These are phyloP conservation scores for Elachura formosa DNA, from an alignment of 2,113 vertebrate genomes.

Conservation along the genomic window DNA sequence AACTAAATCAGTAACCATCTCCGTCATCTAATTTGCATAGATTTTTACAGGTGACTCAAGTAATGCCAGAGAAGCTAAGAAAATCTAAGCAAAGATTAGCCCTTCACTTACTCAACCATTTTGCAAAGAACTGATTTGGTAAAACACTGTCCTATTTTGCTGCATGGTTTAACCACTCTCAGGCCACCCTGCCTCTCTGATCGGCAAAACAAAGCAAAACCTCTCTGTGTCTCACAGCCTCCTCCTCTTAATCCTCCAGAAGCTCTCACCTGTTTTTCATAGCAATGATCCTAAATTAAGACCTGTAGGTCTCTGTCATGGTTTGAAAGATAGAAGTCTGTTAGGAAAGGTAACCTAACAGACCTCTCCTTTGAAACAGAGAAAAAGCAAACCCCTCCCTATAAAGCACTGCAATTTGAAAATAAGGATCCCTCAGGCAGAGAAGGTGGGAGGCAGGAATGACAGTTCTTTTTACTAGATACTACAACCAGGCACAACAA, in stretches of 20 bases:
- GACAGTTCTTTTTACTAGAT: no score
- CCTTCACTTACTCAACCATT: background rate
- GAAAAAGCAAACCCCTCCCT: no score
- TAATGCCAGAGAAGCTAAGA: background rate
- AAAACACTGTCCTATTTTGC: background rate
- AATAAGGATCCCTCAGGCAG: no score
- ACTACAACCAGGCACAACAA: no score
- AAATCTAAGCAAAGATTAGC: background rate
- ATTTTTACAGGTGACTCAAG: background rate
- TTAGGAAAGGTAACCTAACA: no score
- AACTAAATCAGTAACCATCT: background rate
- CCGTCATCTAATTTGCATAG: background rate
- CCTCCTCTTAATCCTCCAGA: background rate
- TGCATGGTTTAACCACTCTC: background rate
- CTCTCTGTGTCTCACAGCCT: background rate
- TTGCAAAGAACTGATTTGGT: background rate
- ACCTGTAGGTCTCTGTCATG: background rate
- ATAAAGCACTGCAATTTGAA: no score
- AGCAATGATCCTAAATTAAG: accelerated
- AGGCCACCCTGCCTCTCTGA: background rate
- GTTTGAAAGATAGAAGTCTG: no score
- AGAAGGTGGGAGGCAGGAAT: no score
- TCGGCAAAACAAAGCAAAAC: background rate
- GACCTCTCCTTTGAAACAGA: no score
- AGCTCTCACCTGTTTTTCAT: background rate